Evolutionary conservation across 2,888 invertebrate species (phyloP), one percentile per base, ranked within the genome.

Genomic region (Labia minor): DNA sequence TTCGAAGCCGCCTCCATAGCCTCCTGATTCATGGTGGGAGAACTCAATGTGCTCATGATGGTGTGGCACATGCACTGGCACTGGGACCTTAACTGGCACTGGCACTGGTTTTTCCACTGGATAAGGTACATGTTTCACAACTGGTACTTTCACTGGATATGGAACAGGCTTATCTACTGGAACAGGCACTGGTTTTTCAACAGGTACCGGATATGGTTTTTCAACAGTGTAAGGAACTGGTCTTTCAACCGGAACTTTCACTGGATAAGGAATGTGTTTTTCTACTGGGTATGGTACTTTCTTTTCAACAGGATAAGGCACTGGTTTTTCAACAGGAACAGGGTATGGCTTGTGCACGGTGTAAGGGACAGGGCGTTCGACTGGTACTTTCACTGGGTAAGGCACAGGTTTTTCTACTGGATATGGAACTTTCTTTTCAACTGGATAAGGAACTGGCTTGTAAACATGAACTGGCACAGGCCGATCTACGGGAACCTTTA

Each of bases 301-400:
- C 63, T 68, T 67, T 67, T 70, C 4, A 71, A 73, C 66, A 68
- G 81, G 82, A 76, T 81, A 80, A 26, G 78, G 79, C 62, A 80
- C 78, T 66, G 76, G 78, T 70, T 79, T 80, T 69, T 79, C 80
- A 49, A 80, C 78, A 67, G 79, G 79, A 1, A 88, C 85, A 68
- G 87, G 87, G 73, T 82, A 82, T 66, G 85, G 82, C 63, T 79
- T 79, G 65, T 81, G 80, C 1, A 82, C 76, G 68, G 78, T 77
- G 6, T 89, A 88, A 74, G 89, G 88, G 77, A 85, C 85, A 68
- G 89, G 89, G 76, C 86, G 85, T 77, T 88, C 88, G 26, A 84
- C 84, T 1, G 83, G 84, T 0, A 84, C 80, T 66, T 86, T 83
- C 2, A 87, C 85, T 67, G 84, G 81, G 72, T 81, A 81, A 21